Base-by-base conservation (phyloP, 2,113 vertebrate species). In the Hiodon alosoides region DNA sequence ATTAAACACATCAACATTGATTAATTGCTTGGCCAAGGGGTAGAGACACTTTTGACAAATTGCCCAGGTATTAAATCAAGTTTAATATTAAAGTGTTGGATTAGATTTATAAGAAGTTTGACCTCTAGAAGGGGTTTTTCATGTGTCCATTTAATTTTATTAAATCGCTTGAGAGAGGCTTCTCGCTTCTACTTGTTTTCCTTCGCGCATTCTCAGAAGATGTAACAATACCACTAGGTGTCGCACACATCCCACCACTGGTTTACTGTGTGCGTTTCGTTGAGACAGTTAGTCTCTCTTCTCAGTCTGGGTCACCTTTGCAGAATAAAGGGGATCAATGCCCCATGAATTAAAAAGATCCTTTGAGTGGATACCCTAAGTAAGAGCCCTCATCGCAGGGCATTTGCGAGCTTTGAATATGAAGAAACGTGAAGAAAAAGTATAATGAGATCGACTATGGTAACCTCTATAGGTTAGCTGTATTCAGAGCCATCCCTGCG, bases 291-390 rank as follows among this genome's bases (percentile, higher is more conserved):
- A 8, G 67, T 54, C 53, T 53, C 55, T 67, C 86, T 58, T 89
- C 88, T 90, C 92, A 92, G 92, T 93, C 91, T 92, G 83, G 90
- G 90, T 90, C 93, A 92, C 89, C 90, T 93, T 90, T 93, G 93
- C 91, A 91, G 92, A 93, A 94, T 93, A 92, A 91, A 90, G 91
- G 91, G 91, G 91, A 92, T 93, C 92, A 92, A 88, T 91, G 91
- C 90, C 91, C 90, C 90, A 90, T 94, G 93, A 92, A 82, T 94
- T 93, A 92, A 91, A 90, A 92, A 91, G 87, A 90, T 11, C 5
- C 92, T 94, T 93, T 91, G 92, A 93, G 91, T 92, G 91, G 92
- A 92, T 92, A 93, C 92, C 91, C 92, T 93, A 93, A 91, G 91
- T 90, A 92, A 93, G 91, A 90, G 91, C 92, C 90, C 92, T 93